Evolutionary conservation across 1,140 invertebrate genomes (phyloP), one percentile per base, ranked within the genome.

Genomic region (Hycleus cichorii): DNA sequence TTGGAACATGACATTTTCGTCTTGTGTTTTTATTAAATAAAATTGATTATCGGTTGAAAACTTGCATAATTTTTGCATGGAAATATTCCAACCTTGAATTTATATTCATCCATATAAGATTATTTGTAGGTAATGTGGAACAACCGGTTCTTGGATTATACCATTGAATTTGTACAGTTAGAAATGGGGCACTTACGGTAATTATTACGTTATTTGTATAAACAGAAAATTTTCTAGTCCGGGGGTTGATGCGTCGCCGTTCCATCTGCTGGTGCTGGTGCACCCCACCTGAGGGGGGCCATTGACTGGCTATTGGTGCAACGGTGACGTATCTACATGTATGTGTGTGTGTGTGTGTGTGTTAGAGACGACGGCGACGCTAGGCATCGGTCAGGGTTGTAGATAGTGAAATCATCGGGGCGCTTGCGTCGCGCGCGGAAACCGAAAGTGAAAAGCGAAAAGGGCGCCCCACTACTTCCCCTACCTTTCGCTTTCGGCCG

Each of bases 391-490:
- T 68, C 64, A 65, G 62, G 64, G 64, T 61, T 65, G 60, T 58
- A 43, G 67, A 69, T 62, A 69, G 67, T 64, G 67, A 69, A 69
- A 67, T 44, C 60, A 43, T 42, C 47, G 47, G 11, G 62, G 64
- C 70, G 69, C 69, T 58, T 64, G 69, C 70, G 70, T 67, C 64
- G 59, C 55, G 47, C 56, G 58, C 57, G 52, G 69, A 72, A 72
- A 74, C 66, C 58, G 72, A 74, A 74, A 74, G 71, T 74, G 70
- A 72, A 72, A 72, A 72, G 66, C 60, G 62, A 65, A 68, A 68
- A 58, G 48, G 60, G 49, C 43, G 52, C 58, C 62, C 64, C 58
- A 53, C 55, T 59, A 50, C 53, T 61, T 64, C 70, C 67, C 70
- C 69, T 68, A 66, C 71, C 70, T 73, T 74, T 70, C 69, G 68